Conservation (phyloP, 2,113 vertebrate species). For the Anoplopoma fimbria region DNA sequence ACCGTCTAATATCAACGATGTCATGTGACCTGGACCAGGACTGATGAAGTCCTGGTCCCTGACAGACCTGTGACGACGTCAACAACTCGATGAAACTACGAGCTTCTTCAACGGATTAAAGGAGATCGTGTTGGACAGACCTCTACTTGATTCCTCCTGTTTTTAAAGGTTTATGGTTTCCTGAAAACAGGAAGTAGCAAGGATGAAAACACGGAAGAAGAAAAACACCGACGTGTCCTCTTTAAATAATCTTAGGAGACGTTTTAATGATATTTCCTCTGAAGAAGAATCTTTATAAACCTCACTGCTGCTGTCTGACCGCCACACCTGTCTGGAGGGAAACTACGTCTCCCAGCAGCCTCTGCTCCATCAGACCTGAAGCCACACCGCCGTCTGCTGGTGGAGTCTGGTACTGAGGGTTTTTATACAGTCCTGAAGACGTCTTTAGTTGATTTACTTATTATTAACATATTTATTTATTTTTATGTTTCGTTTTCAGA, state of each 20-base stretch:
- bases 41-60: not conserved
- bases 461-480: not conserved
- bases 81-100: not conserved
- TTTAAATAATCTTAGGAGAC: conserved; percentile 26
- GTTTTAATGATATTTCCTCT: not conserved
- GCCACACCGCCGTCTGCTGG: conserved; percentile 41
- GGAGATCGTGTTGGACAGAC: no score
- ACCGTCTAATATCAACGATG: not conserved
- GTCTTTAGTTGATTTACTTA: not conserved
- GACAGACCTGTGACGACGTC: not conserved
- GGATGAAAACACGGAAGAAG: not conserved
- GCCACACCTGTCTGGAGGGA: not conserved
- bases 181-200: conserved; percentile 1
- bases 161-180: conserved; percentile 5
- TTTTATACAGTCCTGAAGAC: conserved; percentile 3
- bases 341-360: conserved; percentile 46
- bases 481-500: not conserved
- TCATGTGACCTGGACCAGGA: not conserved
- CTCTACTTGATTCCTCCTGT: not conserved
- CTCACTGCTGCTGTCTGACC: no score
- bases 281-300: not conserved
- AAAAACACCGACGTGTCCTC: not conserved
- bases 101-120: not conserved
- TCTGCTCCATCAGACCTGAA: conserved; percentile 11
- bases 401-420: conserved; percentile 11